Percentiles rank a stretch among this genome's conserved stretches.
phyloP scores from a whole-genome alignment of 2,113 vertebrate species.

The Pseudolaguvia tuberculata region DNA sequence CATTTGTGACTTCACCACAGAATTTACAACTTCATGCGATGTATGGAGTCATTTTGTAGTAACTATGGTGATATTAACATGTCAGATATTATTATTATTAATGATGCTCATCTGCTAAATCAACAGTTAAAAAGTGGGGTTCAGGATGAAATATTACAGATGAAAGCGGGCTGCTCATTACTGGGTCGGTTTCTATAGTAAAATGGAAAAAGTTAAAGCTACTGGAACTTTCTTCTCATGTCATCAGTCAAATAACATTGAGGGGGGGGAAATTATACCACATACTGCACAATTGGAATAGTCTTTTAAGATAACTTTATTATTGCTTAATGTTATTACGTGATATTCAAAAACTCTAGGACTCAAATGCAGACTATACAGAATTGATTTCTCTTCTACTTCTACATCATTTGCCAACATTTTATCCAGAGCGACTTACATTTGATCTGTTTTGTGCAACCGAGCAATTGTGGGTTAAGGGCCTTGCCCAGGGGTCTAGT shows the following conservation, averaged over 20 bases:
- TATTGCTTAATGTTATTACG: no score
- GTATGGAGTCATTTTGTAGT: slow-evolving; percentile 40
- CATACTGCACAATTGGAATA: slow-evolving; percentile 45
- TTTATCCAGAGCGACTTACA: no score
- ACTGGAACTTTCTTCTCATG: slow-evolving; percentile 36
- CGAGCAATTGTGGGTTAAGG: no score
- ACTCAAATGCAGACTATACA: slow-evolving; percentile 10
- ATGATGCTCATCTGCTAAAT: slow-evolving; percentile 36
- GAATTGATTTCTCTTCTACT: slow-evolving; percentile 16
- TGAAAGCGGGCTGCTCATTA: slow-evolving; percentile 37
- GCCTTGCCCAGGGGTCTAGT: no score
- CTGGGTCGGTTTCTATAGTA: slow-evolving; percentile 40
- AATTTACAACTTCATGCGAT: not conserved
- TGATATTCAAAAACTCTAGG: slow-evolving; percentile 4
- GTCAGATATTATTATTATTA: slow-evolving; percentile 47
- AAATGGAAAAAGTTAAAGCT: slow-evolving; percentile 44
- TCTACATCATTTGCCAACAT: no score
- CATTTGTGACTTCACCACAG: not conserved
- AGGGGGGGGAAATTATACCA: slow-evolving; percentile 41
- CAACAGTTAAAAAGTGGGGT: slow-evolving; percentile 39
- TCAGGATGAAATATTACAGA: slow-evolving; percentile 38
- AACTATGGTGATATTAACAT: slow-evolving; percentile 43
- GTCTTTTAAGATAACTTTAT: not conserved
- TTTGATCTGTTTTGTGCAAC: no score
- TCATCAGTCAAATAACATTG: slow-evolving; percentile 28